Base-by-base conservation (phyloP, 1,140 invertebrate genomes). In the Chelonus insularis region DNA sequence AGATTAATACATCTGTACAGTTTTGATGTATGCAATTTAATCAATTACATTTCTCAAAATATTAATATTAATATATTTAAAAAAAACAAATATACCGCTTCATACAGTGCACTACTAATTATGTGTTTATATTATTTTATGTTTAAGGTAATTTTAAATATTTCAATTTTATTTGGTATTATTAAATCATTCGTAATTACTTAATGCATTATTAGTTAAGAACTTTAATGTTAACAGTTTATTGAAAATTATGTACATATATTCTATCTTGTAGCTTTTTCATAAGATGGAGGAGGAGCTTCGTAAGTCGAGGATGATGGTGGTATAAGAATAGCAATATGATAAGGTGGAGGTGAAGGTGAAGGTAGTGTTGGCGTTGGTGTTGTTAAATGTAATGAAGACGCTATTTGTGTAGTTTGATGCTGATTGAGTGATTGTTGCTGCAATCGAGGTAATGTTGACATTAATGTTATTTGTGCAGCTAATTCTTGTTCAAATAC, bases 311-410 rank as follows among this genome's bases (percentile, higher is more conserved):
- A 67, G 4, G 71, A 62, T 16, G 80, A 77, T 45, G 82, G 81
- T 8, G 86, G 86, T 67, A 88, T 83, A 48, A 87, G 78, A 52
- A 88, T 85, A 5, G 87, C 87, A 75, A 88, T 86, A 72, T 88
- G 86, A 79, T 88, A 88, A 4, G 87, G 87, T 6, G 87, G 86
- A 12, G 86, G 86, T 14, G 84, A 59, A n/a, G 62, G 62, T 14
- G 62, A 59, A 3, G 59, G 51, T 7, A 45, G 45, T 12, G 81
- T 23, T 57, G 68, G 62, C 71, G 64, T 23, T 65, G 74, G 25
- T 29, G 57, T 14, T 59, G 57, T 29, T n/a, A 43, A 43, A 21
- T 43, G 50, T 25, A 54, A 20, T 55, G 41, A 43, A 18, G 41
- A 43, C 7, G 41, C 8, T 16, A 43, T 43, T 43, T 16, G 18